Conservation (phyloP, 2,888 invertebrate species). For the Andrena haemorrhoa region DNA sequence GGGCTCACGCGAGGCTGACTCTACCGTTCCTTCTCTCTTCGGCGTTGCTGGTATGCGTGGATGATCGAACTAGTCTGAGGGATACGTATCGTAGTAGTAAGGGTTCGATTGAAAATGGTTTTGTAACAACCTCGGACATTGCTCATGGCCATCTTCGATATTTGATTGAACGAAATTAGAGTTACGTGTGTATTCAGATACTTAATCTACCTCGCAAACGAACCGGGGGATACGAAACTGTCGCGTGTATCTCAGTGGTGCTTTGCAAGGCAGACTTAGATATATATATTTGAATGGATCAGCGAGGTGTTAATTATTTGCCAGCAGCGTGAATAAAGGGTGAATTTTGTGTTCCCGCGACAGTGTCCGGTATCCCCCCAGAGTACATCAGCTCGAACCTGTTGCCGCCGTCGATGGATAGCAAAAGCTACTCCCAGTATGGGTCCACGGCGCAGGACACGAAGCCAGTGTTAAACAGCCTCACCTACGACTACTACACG, state of each 20-base stretch:
- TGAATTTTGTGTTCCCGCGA: slow-evolving; percentile 7
- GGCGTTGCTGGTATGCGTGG: neutral
- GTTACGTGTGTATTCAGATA: neutral
- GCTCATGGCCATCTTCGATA: neutral
- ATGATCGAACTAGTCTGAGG: neutral
- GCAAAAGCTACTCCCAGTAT: slow-evolving; percentile 82
- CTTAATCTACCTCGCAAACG: neutral
- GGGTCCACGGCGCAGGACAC: slow-evolving; percentile 79
- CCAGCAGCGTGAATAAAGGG: neutral
- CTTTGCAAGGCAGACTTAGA: no score
- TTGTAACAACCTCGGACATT: neutral
- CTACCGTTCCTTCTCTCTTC: neutral
- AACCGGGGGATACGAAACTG: neutral
- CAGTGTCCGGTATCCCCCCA: slow-evolving; percentile 83
- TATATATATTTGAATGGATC: no score
- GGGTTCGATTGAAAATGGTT: no score
- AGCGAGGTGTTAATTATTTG: neutral
- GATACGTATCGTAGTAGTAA: neutral
- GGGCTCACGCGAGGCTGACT: neutral
- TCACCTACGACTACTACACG: slow-evolving; percentile 82
- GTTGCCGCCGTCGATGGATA: slow-evolving; percentile 82
- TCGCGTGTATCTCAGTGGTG: no score
- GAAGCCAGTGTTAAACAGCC: slow-evolving; percentile 80
- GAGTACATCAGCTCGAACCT: slow-evolving; percentile 83
- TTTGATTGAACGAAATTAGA: neutral